Evolutionary conservation across 92 coral and sea anemone species (phyloP).

Genomic region (Porites lobata): DNA sequence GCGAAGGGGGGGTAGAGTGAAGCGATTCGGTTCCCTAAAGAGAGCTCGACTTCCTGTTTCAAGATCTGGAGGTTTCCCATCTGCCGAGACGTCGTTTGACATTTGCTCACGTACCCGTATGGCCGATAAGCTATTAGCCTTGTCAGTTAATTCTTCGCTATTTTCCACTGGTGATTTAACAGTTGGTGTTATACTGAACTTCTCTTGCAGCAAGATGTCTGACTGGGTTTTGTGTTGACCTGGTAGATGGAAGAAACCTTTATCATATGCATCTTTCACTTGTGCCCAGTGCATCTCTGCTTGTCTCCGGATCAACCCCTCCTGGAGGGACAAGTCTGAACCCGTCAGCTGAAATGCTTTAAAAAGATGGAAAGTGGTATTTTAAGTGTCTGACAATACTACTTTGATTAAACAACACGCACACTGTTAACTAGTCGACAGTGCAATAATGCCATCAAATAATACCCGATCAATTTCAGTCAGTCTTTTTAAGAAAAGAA

Average conservation of each 20-base stretch:
- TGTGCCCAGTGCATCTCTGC: constrained; percentile 45
- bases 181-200: not conserved
- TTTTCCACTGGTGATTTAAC: constrained; percentile 37
- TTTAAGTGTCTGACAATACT: too few species aligned
- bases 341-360: not conserved
- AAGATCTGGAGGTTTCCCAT: not conserved
- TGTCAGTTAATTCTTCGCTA: not conserved
- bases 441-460: too few species aligned
- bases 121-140: not conserved
- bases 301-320: constrained; percentile 1
- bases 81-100: not conserved
- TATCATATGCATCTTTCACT: constrained; percentile 16
- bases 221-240: constrained; percentile 4
- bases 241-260: constrained; percentile 16
- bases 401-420: too few species aligned
- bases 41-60: not conserved
- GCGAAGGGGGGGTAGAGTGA: constrained; percentile 23
- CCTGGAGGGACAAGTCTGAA: not conserved
- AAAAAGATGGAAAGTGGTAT: not conserved
- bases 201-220: not conserved
- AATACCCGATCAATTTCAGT: too few species aligned
- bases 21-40: not conserved
- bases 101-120: not conserved
- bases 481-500: too few species aligned
- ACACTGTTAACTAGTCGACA: too few species aligned